A percentile compares a stretch with the other conserved stretches of the same genome.
These are phyloP conservation scores for Gryllus bimaculatus DNA, from an alignment of 1,140 invertebrate genomes.

Conservation along the genomic window DNA sequence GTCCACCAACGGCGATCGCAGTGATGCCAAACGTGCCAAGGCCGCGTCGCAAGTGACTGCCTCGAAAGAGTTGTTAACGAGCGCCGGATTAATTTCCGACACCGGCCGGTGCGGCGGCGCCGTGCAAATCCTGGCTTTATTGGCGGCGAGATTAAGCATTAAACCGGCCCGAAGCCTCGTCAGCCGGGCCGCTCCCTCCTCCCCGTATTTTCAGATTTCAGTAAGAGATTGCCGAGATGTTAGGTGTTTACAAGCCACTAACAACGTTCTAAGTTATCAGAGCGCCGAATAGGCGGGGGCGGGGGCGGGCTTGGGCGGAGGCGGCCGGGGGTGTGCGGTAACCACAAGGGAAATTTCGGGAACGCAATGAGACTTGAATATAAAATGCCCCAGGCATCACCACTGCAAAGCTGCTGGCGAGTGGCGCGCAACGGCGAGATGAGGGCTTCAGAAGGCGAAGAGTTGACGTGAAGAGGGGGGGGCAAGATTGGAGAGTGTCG, in stretches of 20 bases:
- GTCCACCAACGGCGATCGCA: too few relatives aligned
- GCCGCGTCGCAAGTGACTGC: background rate
- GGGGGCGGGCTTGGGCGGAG: too few relatives aligned
- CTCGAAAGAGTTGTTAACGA: background rate
- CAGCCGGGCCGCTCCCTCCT: background rate
- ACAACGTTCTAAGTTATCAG: background rate
- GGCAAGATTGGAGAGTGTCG: too few relatives aligned
- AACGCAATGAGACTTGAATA: background rate
- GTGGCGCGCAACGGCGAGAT: too few relatives aligned
- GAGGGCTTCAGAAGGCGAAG: too few relatives aligned
- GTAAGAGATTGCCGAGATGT: conserved; percentile 1
- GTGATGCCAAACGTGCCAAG: background rate
- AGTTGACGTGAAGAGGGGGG: too few relatives aligned
- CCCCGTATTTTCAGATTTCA: background rate
- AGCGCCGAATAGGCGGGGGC: background rate
- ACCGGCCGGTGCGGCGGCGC: background rate
- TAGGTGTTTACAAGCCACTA: background rate
- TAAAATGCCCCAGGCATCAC: background rate
- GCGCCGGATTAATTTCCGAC: background rate
- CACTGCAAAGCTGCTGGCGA: background rate
- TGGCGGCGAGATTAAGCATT: background rate
- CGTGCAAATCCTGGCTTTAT: background rate
- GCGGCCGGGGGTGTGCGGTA: background rate
- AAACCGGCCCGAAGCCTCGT: background rate
- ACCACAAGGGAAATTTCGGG: background rate